Conservation (phyloP, 2,797 vertebrate genomes). For the Xenopus petersii region DNA sequence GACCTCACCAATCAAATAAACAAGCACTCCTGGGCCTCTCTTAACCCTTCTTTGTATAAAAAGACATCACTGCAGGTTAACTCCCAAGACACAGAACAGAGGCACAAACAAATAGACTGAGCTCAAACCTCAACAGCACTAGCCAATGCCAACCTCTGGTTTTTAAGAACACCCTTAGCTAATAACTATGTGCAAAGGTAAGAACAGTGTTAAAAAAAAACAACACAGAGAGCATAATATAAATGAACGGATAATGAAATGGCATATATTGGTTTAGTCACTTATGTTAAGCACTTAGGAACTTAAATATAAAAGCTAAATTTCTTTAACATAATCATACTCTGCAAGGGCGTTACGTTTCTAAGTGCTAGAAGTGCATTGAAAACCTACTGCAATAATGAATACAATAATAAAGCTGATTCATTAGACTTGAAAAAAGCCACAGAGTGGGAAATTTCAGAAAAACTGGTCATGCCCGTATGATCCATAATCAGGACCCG, state of each 20-base stretch:
- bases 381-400: no score
- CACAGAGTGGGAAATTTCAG: background rate
- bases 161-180: background rate
- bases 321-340: no score
- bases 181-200: background rate
- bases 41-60: constrained; percentile 42
- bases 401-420: no score
- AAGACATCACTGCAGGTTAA: constrained; percentile 14
- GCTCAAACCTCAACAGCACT: constrained; percentile 17
- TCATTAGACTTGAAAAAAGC: no score
- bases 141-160: background rate
- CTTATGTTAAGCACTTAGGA: no score
- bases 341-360: no score
- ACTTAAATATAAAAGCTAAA: no score
- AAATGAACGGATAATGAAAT: no score
- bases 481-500: background rate
- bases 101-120: constrained; percentile 19
- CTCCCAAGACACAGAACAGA: constrained; percentile 11
- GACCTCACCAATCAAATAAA: constrained; percentile 69
- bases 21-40: constrained; percentile 42
- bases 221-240: background rate
- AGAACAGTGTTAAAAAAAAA: background rate
- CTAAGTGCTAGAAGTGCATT: no score
- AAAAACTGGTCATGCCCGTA: background rate
- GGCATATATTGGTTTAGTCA: no score